These are phyloP conservation scores for Orestias chungarensis DNA, from an alignment of 2,797 vertebrate genomes.

Conservation along the genomic window DNA sequence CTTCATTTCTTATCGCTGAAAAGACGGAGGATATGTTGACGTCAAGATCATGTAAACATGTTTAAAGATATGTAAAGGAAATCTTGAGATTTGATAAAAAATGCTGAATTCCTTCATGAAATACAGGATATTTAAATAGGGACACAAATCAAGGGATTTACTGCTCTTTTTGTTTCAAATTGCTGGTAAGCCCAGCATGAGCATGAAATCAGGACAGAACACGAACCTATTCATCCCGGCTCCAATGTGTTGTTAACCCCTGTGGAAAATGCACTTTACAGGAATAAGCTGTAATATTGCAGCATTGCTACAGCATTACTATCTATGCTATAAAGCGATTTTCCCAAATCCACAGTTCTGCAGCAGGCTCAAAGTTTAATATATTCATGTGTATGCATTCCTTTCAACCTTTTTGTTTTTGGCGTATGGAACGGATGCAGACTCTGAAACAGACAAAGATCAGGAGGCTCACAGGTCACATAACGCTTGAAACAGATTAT, in stretches of 20 bases:
- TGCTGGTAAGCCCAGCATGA: slow-evolving; percentile 32
- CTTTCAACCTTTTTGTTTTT: slow-evolving; percentile 5
- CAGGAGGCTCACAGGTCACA: background rate
- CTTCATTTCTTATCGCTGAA: slow-evolving; percentile 54
- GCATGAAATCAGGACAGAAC: slow-evolving; percentile 45
- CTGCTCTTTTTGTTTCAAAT: slow-evolving; percentile 40
- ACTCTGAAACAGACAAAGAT: background rate
- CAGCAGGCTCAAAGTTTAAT: slow-evolving; percentile 34
- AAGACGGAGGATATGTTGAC: slow-evolving; percentile 49
- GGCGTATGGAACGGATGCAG: background rate
- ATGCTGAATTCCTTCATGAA: slow-evolving; percentile 2
- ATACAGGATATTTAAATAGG: slow-evolving; percentile 26
- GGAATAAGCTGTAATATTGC: slow-evolving; percentile 70
- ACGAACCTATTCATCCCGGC: slow-evolving; percentile 50
- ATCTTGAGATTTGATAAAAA: background rate
- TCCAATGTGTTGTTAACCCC: slow-evolving; percentile 66
- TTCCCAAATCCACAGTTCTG: slow-evolving; percentile 59
- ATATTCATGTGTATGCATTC: slow-evolving; percentile 26
- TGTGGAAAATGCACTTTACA: slow-evolving; percentile 69
- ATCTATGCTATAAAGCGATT: slow-evolving; percentile 59
- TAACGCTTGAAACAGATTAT: background rate
- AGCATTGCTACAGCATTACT: slow-evolving; percentile 50
- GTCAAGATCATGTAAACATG: background rate
- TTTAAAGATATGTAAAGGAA: slow-evolving; percentile 4
- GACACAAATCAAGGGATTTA: slow-evolving; percentile 42